These are phyloP conservation scores for Chrysolina americana DNA, from an alignment of 2,888 invertebrate species.

Conservation along the genomic window DNA sequence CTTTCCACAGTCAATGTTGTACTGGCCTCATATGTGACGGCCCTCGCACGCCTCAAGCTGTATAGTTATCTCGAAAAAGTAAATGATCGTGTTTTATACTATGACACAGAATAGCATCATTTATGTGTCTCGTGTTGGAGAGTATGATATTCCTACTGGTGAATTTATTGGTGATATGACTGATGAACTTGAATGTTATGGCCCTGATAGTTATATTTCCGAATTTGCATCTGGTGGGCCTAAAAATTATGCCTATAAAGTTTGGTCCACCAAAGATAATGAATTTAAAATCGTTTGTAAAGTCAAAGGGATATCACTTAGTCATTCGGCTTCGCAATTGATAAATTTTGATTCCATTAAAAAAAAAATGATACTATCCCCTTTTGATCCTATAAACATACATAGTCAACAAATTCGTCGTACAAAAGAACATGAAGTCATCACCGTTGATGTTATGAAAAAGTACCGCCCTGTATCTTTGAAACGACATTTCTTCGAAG, in stretches of 20 bases:
- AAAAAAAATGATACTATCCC: background rate
- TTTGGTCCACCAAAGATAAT: background rate
- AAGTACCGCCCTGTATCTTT: background rate
- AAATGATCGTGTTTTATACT: constrained; percentile 59
- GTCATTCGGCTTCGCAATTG: constrained; percentile 26
- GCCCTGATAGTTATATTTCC: constrained; percentile 58
- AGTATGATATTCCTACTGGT: constrained; percentile 59
- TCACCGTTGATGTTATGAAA: background rate
- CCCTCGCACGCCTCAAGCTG: constrained; percentile 38
- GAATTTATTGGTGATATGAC: constrained; percentile 63
- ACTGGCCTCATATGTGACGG: constrained; percentile 54
- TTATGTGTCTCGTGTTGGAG: constrained; percentile 45
- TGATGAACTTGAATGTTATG: constrained; percentile 59
- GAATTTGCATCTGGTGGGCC: constrained; percentile 63
- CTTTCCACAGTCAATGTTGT: constrained; percentile 55
- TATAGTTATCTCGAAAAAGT: constrained; percentile 57
- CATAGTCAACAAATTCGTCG: background rate
- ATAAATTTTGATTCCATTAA: constrained; percentile 33
- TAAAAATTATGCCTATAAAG: background rate
- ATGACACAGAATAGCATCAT: constrained; percentile 64
- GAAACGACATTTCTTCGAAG: background rate
- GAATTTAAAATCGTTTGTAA: constrained; percentile 30
- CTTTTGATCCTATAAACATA: background rate
- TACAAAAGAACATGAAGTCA: background rate
- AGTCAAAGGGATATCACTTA: constrained; percentile 31